Base-by-base conservation (phyloP, 1,140 invertebrate genomes). In the Zaprionus africanus region DNA sequence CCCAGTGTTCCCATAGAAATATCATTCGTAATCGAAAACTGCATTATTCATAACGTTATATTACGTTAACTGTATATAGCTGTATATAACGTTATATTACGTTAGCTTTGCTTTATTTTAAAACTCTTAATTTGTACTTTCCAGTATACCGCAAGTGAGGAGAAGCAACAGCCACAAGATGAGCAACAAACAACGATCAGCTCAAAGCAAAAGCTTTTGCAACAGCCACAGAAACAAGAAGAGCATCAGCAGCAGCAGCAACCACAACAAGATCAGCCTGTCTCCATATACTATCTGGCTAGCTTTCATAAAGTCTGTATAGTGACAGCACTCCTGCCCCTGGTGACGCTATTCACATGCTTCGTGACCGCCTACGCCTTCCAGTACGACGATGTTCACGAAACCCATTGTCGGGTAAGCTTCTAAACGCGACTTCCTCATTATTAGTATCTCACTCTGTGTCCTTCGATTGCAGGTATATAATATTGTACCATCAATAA, bases 401-500 rank as follows among this genome's bases (percentile, higher is more conserved):
- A 98, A 94, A 98, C 97, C 70, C 96, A 98, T 93, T 98, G 97
- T 94, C 95, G 95, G 91, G 97, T 98, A 94, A 95, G 95, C 17
- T 11, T 5, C n/a, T 17, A 19, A 12, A 19, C 11, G 2, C 3
- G 7, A 17, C 4, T 19, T 22, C 0, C 9, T 19, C 1, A 1
- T 5, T 41, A n/a, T n/a, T 2, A 46, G n/a, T 9, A 0, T 4
- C 41, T 43, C 41, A 5, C n/a, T 43, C 6, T 66, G 5, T 24
- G 19, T 17, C 3, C 3, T 43, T 17, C 41, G 2, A 7, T 26
- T 15, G 11, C 91, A 98, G 97, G 97, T 98, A 71, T 98, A 97
- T 92, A 98, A 98, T 93, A 95, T 98, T 93, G 95, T 98, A 90
- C 97, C 97, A 83, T 98, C 97, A 82, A 98, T 98, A 94, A 98